Conservation (phyloP, 2,797 vertebrate species). For the Darevskia mixta region DNA sequence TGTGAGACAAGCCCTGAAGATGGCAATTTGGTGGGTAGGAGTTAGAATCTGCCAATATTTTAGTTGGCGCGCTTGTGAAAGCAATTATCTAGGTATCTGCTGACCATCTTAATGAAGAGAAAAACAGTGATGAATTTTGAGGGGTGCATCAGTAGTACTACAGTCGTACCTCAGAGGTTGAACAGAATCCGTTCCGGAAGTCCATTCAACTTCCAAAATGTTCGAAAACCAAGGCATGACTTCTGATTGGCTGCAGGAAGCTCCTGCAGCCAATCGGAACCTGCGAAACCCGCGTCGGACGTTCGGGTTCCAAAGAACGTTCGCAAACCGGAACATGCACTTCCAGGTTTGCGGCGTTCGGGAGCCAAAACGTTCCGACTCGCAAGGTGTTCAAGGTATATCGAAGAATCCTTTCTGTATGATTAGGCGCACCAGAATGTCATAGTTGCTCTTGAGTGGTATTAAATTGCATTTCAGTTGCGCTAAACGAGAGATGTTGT, state of each 20-base stretch:
- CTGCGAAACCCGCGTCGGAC: fast-evolving
- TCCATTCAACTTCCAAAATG: too few relatives aligned
- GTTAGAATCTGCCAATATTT: not conserved
- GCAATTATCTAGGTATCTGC: not conserved
- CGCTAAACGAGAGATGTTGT: conserved; percentile 4
- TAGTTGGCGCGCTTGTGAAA: not conserved
- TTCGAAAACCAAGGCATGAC: too few relatives aligned
- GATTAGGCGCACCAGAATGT: fast-evolving
- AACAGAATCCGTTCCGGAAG: too few relatives aligned
- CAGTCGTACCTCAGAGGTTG: too few relatives aligned
- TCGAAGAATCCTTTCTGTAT: not conserved
- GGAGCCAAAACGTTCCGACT: too few relatives aligned
- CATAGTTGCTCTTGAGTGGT: not conserved
- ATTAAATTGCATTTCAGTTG: conserved; percentile 35
- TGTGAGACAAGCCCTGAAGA: not conserved
- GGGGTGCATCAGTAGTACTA: not conserved
- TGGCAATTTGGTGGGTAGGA: not conserved
- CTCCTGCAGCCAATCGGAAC: too few relatives aligned
- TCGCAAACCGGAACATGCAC: too few relatives aligned
- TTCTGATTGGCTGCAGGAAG: too few relatives aligned
- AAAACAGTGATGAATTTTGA: not conserved
- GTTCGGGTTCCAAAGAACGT: too few relatives aligned
- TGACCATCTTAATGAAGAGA: not conserved
- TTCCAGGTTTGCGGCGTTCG: too few relatives aligned
- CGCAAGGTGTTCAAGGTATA: too few relatives aligned